Percentiles rank a stretch among this genome's conserved stretches.
Conservation (phyloP, 2,113 vertebrate genomes). For the Dipodomys spectabilis region DNA sequence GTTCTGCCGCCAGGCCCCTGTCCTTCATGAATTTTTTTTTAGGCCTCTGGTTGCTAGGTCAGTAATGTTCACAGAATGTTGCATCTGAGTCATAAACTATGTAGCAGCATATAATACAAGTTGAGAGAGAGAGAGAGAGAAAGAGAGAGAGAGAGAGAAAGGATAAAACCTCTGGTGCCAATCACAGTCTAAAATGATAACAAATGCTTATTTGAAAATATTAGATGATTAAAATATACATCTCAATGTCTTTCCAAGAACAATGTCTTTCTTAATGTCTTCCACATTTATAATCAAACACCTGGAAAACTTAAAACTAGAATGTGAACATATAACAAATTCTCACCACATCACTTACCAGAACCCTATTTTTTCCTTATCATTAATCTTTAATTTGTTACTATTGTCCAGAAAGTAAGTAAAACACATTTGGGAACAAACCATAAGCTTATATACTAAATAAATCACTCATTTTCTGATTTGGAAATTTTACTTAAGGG, state of each 20-base stretch:
- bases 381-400: background rate
- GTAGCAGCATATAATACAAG: background rate
- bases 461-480: background rate
- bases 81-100: background rate
- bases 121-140: background rate
- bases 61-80: background rate
- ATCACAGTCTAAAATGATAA: slow-evolving; percentile 8
- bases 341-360: background rate
- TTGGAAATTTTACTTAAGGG: background rate
- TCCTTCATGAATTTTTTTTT: background rate
- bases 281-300: background rate
- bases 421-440: background rate
- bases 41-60: background rate
- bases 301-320: background rate
- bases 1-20: background rate
- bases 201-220: slow-evolving; percentile 35
- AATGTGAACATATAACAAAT: background rate
- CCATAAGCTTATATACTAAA: background rate
- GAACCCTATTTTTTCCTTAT: background rate
- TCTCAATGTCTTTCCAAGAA: background rate
- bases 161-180: background rate
- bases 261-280: too few relatives aligned
- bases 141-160: background rate
- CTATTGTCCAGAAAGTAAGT: background rate
- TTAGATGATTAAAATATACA: background rate